Evolutionary conservation across 30 jellyfish, hydroid and myxozoan genomes (phyloP).

Genomic region (Aurelia sp.): DNA sequence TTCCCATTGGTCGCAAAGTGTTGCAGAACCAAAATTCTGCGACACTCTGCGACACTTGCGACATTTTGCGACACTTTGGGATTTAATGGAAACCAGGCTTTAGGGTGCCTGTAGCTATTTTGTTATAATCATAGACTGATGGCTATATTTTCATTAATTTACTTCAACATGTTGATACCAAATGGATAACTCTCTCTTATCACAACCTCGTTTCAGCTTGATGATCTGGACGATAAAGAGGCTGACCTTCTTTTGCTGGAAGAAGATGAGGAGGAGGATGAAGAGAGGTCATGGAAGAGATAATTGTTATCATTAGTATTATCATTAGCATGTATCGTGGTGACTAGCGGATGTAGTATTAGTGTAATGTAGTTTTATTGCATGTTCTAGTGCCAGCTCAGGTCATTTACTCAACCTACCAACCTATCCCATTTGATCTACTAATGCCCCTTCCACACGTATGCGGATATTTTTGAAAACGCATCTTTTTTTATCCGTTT

Average conservation of each 20-base stretch:
- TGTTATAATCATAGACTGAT: background rate
- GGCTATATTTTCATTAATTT: background rate
- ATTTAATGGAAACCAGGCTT: too few relatives aligned
- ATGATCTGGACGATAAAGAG: constrained; percentile 88
- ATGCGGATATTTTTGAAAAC: too few relatives aligned
- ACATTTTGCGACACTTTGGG: too few relatives aligned
- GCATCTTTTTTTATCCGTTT: too few relatives aligned
- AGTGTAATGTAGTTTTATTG: constrained; percentile 11
- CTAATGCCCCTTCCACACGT: too few relatives aligned
- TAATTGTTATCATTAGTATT: background rate
- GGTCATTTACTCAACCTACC: too few relatives aligned
- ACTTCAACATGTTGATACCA: background rate
- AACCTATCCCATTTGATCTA: too few relatives aligned
- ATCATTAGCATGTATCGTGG: too few relatives aligned
- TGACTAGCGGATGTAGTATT: too few relatives aligned
- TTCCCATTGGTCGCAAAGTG: too few relatives aligned
- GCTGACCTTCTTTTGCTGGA: constrained; percentile 87
- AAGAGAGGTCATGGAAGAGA: constrained; percentile 95
- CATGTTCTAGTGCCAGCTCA: background rate
- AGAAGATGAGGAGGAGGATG: constrained; percentile 99
- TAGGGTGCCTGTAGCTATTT: background rate
- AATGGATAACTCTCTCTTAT: background rate
- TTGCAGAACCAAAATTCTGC: too few relatives aligned
- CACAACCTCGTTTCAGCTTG: constrained; percentile 39
- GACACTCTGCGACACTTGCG: too few relatives aligned